Evolutionary conservation across 2,888 invertebrate genomes (phyloP).

Genomic region (Epicampocera succincta): DNA sequence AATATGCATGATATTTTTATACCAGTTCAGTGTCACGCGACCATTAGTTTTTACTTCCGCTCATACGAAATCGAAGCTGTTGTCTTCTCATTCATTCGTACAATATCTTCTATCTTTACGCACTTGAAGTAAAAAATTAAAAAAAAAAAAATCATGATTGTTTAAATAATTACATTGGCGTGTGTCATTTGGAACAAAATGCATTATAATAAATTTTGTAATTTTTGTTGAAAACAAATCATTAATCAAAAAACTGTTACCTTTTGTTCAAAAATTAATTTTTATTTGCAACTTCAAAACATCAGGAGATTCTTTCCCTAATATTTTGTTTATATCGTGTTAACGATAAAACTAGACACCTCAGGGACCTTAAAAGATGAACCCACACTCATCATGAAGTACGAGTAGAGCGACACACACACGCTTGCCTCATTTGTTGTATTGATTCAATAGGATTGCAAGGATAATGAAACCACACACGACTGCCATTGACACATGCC

Average conservation of each 20-base stretch:
- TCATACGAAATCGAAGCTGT: too few species aligned
- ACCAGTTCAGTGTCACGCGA: too few species aligned
- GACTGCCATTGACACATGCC: constrained; percentile 78
- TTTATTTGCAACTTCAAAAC: constrained; percentile 71
- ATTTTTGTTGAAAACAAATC: constrained; percentile 74
- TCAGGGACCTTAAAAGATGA: constrained; percentile 73
- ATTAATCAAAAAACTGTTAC: constrained; percentile 75
- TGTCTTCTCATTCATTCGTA: too few species aligned
- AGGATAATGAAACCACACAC: constrained; percentile 69
- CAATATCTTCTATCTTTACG: too few species aligned
- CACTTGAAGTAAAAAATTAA: neutral
- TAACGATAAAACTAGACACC: constrained; percentile 70
- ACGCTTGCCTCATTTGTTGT: constrained; percentile 49
- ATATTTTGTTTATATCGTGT: constrained; percentile 42
- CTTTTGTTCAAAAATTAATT: constrained; percentile 69
- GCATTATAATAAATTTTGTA: constrained; percentile 64
- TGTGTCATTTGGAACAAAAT: constrained; percentile 70
- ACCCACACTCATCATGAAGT: constrained; percentile 38
- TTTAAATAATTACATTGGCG: constrained; percentile 73
- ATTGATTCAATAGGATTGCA: constrained; percentile 68
- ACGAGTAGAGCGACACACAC: constrained; percentile 56
- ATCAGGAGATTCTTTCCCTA: constrained; percentile 72
- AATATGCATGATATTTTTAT: too few species aligned
- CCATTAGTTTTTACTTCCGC: too few species aligned
- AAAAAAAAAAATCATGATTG: constrained; percentile 53